Percentiles rank a stretch among this genome's conserved stretches.
phyloP scores from a whole-genome alignment of 2,113 vertebrate species.

The Xenotilapia flavipinnis region DNA sequence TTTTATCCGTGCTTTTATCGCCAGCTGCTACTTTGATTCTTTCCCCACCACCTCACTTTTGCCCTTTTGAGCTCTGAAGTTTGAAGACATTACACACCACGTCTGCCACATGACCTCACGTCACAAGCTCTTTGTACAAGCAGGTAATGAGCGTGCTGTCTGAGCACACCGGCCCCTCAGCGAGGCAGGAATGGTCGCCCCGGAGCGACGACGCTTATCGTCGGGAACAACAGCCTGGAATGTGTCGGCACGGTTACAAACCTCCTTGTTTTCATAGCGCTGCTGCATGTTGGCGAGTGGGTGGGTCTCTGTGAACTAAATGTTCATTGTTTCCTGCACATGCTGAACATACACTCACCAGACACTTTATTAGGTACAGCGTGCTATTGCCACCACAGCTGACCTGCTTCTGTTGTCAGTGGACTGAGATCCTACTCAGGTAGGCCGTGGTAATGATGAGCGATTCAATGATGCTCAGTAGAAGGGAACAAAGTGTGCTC shows the following conservation, averaged over 20 bases:
- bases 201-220: constrained; percentile 15
- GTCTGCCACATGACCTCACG: neutral
- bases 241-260: constrained; percentile 2
- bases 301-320: neutral
- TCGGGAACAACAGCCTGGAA: constrained; percentile 23
- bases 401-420: neutral
- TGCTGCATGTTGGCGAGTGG: neutral
- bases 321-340: neutral
- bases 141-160: neutral
- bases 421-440: neutral
- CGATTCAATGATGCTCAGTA: neutral
- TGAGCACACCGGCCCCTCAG: neutral
- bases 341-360: neutral
- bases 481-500: neutral
- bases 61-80: neutral
- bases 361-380: neutral
- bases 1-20: neutral
- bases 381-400: neutral
- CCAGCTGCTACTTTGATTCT: constrained; percentile 18
- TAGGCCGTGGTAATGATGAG: neutral
- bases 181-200: constrained; percentile 16
- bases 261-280: neutral
- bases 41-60: neutral
- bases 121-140: neutral
- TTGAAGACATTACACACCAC: neutral